Evolutionary conservation across 2,797 vertebrate genomes (phyloP).

Genomic region (Ctenopoma multispine): DNA sequence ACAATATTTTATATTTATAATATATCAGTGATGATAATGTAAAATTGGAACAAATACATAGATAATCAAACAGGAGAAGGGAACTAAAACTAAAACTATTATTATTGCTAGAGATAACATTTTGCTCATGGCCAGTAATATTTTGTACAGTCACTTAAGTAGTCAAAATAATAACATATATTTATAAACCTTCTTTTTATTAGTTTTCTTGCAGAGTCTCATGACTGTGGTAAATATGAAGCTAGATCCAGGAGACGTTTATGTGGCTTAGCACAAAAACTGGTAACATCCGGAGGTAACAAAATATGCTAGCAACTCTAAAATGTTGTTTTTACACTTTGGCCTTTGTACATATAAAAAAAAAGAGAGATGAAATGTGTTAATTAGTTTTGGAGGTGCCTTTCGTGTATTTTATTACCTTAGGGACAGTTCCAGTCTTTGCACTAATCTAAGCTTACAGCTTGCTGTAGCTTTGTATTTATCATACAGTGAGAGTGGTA

Average conservation of each 20-base stretch:
- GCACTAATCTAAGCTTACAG: slow-evolving; percentile 16
- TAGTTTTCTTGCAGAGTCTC: too few relatives aligned
- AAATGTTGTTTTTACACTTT: slow-evolving; percentile 13
- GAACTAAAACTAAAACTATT: not conserved
- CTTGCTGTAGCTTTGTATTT: not conserved
- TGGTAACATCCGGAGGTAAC: not conserved
- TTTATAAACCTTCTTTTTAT: too few relatives aligned
- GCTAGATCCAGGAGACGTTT: not conserved
- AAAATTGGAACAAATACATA: not conserved
- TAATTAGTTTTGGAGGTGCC: slow-evolving; percentile 1
- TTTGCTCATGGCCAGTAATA: not conserved
- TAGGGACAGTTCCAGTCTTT: not conserved
- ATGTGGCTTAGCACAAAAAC: slow-evolving; percentile 8
- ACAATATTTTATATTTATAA: too few relatives aligned
- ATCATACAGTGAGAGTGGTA: not conserved
- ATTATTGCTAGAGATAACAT: not conserved
- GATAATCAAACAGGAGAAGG: not conserved
- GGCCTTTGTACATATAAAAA: not conserved
- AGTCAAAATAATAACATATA: too few relatives aligned
- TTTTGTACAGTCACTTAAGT: too few relatives aligned
- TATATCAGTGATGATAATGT: too few relatives aligned
- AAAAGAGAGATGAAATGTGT: not conserved
- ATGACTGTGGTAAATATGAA: not conserved
- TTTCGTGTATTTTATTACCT: not conserved
- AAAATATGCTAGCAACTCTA: slow-evolving; percentile 3